phyloP scores from a whole-genome alignment of 64 coral and sea anemone genomes.

The Montipora foliosa region DNA sequence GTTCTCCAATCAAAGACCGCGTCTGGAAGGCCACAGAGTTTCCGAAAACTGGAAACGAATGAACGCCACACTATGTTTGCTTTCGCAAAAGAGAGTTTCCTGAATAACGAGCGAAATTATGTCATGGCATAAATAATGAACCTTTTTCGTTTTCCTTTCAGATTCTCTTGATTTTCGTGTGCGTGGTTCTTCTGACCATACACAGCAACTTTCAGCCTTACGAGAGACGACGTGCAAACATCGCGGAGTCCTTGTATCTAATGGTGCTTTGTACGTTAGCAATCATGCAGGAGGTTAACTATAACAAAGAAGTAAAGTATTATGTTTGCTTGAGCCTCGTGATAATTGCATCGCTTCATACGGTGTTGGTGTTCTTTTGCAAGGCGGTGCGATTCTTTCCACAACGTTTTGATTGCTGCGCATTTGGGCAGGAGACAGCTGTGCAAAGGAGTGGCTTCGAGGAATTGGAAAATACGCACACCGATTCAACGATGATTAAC shows the following conservation, averaged over 20 bases:
- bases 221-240: constrained; percentile 3
- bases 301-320: background rate
- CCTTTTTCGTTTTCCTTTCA: background rate
- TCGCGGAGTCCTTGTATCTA: constrained; percentile 53
- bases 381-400: constrained; percentile 45
- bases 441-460: background rate
- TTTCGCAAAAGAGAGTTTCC: too few relatives aligned
- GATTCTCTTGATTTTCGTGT: constrained; percentile 70
- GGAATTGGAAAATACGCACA: constrained; percentile 19
- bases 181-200: constrained; percentile 52
- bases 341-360: constrained; percentile 32
- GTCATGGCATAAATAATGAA: background rate
- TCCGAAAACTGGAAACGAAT: too few relatives aligned
- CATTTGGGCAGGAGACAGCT: background rate
- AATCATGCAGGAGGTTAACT: constrained; percentile 38
- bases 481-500: background rate
- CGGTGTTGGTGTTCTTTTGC: constrained; percentile 31
- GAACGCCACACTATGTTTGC: too few relatives aligned
- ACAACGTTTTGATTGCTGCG: background rate
- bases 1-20: too few relatives aligned
- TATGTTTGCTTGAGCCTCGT: constrained; percentile 28
- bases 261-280: constrained; percentile 55
- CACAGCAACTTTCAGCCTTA: constrained; percentile 82
- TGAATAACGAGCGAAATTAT: too few relatives aligned
- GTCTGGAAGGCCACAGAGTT: too few relatives aligned